Percentiles rank a stretch among this genome's conserved stretches.
These are phyloP conservation scores for Thelaira solivaga DNA, from an alignment of 2,888 invertebrate genomes.

Conservation along the genomic window DNA sequence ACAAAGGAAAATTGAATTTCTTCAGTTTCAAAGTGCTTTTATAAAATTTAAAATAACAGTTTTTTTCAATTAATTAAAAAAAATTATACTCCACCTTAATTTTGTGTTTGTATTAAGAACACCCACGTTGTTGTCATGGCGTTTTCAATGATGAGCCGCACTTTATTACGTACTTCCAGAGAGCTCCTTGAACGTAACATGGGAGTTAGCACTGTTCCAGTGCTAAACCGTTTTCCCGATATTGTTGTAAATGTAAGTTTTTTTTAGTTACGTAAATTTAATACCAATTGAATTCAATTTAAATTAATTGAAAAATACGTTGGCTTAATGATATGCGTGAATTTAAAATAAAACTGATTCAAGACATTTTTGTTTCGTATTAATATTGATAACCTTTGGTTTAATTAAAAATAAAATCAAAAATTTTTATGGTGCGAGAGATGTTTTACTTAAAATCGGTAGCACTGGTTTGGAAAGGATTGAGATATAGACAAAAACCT, in stretches of 20 bases:
- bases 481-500: too few species aligned
- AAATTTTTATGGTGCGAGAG: too few species aligned
- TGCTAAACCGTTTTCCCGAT: slow-evolving; percentile 62
- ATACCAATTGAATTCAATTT: background rate
- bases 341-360: too few species aligned
- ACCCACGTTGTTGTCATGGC: slow-evolving; percentile 62
- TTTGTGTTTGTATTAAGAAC: background rate
- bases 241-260: slow-evolving; percentile 63
- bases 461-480: too few species aligned
- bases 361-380: too few species aligned
- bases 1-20: background rate
- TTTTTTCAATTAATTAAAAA: background rate
- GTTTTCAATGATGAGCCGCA: slow-evolving; percentile 70
- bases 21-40: background rate
- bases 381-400: too few species aligned
- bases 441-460: too few species aligned
- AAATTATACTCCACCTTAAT: slow-evolving; percentile 1
- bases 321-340: too few species aligned
- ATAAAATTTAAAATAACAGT: background rate
- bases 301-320: too few species aligned
- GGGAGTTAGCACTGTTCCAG: slow-evolving; percentile 64
- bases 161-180: slow-evolving; percentile 71
- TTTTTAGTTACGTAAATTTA: background rate
- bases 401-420: too few species aligned
- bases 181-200: slow-evolving; percentile 73